Evolutionary conservation across 1,140 invertebrate genomes (phyloP), one percentile per base, ranked within the genome.

Genomic region (Pogonomyrmex californicus): DNA sequence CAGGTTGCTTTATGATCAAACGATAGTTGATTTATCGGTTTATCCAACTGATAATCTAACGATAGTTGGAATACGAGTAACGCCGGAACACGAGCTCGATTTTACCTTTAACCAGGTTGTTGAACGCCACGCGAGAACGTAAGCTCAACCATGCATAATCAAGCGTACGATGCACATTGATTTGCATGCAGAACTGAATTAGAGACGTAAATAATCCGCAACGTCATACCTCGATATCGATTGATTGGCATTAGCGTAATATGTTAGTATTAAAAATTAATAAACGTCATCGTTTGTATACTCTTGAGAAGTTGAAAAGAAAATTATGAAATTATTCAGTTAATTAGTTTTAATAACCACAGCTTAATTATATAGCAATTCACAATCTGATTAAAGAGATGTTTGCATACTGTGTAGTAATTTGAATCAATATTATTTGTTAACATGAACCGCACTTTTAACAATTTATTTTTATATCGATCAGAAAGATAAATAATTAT

Each of bases 71-170:
- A 83, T 73, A 60, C 33, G 66, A 83, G 41, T 60, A 83, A 47
- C 78, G 51, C 2, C 17, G 14, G 10, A 68, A 51, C 6, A 44
- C 44, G 12, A 49, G 12, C 14, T 38, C 17, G 6, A 62, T 60
- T 75, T 75, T 83, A 82, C 41, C 38, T 73, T 82, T 82, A 83
- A 83, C 75, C 54, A 83, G 68, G 30, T 73, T 54, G 41, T 71
- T 54, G 77, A 66, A 54, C 30, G 36, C 9, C 17, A 5, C n/a
- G 77, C n/a, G 62, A 73, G 30, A 82, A 82, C 10, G 10, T 58
- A 41, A 82, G 33, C 65, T 71, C 51, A 17, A 17, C 10, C 49
- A 41, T 71, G 66, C 30, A 60, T 71, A 71, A 73, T 14, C 63
- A 12, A 63, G 6, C 30, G 23, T 68, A 47, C n/a, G 41, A 71